Conservation (phyloP, 2,888 invertebrate genomes). For the Leptopterna dolabrata region DNA sequence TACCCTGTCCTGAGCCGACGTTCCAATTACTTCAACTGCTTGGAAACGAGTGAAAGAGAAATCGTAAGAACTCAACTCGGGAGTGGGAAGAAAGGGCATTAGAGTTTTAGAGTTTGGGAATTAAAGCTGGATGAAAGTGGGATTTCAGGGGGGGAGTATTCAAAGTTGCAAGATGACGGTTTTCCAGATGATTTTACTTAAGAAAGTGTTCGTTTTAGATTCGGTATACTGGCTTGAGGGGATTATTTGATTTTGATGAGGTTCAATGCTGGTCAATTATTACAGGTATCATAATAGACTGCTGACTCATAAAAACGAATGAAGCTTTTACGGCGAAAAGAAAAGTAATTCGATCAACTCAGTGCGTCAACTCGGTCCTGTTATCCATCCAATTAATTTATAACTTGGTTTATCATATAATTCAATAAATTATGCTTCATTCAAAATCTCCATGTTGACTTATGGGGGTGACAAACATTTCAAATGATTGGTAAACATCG, state of each 20-base stretch:
- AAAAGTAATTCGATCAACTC: no score
- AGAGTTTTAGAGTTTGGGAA: conserved; percentile 8
- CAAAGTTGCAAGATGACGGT: background rate
- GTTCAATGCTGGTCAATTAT: background rate
- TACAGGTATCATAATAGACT: no score
- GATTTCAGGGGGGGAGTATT: background rate
- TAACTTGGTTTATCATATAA: no score
- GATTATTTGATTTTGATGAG: background rate
- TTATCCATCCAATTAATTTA: no score
- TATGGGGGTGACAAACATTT: no score
- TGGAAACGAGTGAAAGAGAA: background rate
- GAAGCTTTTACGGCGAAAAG: no score
- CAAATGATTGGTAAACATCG: no score
- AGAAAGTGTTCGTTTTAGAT: background rate
- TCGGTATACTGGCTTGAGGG: background rate
- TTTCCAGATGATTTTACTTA: background rate
- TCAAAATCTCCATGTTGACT: no score
- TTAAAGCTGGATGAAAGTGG: background rate
- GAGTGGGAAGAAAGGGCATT: background rate
- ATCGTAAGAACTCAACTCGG: background rate
- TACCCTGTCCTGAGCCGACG: background rate
- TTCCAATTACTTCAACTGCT: conserved; percentile 22
- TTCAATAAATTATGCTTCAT: no score
- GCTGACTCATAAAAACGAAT: no score
- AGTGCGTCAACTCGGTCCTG: no score